Evolutionary conservation across 2,113 vertebrate genomes (phyloP), one percentile per base, ranked within the genome.

Genomic region (Lethenteron reissneri): DNA sequence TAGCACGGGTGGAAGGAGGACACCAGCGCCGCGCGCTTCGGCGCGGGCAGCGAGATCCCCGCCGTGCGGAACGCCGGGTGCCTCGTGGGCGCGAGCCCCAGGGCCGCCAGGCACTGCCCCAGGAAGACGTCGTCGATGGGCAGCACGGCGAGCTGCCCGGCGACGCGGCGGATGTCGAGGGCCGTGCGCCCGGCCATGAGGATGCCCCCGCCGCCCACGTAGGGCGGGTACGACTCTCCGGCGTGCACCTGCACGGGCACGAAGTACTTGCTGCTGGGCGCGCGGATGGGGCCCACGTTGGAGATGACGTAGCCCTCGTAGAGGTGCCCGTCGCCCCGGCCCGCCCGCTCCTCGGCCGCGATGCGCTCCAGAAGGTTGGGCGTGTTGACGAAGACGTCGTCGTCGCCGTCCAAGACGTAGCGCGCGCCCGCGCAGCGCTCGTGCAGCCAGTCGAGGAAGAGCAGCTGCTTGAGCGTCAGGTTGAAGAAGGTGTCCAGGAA

Each of bases 401-500:
- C 87, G 1, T 88, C 87, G 1, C 87, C 84, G 2, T 88, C 90
- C 13, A 90, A 78, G 68, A 86, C 0, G 71, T 90, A 92, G 73
- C 71, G 82, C 71, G 73, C 81, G 0, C 79, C 70, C 0, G 83
- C 76, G 70, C 89, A 90, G 73, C 58, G 74, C 0, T 71, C 58
- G 8, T 78, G 73, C 79, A 86, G 78, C 90, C 89, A 94, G 68
- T 79, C 7, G 1, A 89, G 74, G n/a, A 94, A 89, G 2, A 91
- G 82, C 0, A 85, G 73, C 78, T 91, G 89, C 70, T 89, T 92
- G 73, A 91, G 77, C 0, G 87, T 91, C 71, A 94, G 84, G 79
- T 94, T 95, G 78, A 82, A 89, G 81, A 91, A 92, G 0, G 82
- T 74, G 76, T 92, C 89, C 0, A 2, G 56, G 58, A 92, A 92